phyloP scores from a whole-genome alignment of 2,113 vertebrate genomes.

The Dasyurus viverrinus region DNA sequence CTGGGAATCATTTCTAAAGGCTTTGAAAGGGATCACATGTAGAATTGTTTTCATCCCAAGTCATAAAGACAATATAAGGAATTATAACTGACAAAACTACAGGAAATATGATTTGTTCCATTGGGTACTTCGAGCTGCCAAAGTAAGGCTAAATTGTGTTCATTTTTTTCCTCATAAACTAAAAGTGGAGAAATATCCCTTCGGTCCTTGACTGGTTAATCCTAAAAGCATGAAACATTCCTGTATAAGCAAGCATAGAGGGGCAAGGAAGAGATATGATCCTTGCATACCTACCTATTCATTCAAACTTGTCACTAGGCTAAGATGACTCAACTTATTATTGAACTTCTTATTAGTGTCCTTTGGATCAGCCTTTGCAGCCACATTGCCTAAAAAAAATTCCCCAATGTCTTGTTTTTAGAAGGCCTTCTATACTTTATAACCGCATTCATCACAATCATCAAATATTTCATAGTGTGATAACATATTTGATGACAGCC shows the following conservation, averaged over 20 bases:
- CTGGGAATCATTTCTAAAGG: constrained; percentile 22
- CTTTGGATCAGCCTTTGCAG: neutral
- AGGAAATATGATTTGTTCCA: constrained; percentile 17
- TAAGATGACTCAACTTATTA: neutral
- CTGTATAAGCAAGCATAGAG: neutral
- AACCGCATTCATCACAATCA: neutral
- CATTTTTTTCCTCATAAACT: constrained; percentile 27
- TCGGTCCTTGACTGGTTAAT: constrained; percentile 25
- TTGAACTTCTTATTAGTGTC: neutral
- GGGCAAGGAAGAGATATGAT: neutral
- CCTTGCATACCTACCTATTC: neutral
- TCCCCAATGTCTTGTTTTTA: neutral
- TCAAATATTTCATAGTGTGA: neutral
- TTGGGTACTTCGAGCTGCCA: neutral
- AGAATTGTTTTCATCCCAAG: constrained; percentile 43
- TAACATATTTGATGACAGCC: neutral
- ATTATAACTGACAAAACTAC: constrained; percentile 42
- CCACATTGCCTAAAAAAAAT: neutral
- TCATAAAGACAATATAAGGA: constrained; percentile 30
- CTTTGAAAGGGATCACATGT: constrained; percentile 40
- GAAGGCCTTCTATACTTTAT: neutral
- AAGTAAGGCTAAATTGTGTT: neutral
- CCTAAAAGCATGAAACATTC: constrained; percentile 7
- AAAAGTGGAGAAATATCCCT: neutral
- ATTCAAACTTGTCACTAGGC: neutral